Conservation (phyloP, 2,797 vertebrate genomes). For the Pyrrhura leucotis region DNA sequence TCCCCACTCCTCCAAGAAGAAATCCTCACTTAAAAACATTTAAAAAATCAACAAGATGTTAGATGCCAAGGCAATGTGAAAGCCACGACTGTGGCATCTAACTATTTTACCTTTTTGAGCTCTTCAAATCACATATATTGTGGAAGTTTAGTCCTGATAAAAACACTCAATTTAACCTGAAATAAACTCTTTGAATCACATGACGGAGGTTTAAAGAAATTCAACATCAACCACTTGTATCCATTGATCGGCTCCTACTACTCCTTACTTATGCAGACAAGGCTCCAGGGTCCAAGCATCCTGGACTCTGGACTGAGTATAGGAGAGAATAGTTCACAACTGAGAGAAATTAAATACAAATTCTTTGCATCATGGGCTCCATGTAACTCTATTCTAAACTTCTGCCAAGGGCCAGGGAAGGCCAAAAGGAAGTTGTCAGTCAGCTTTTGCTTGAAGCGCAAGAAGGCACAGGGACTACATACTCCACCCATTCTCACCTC, state of each 20-base stretch:
- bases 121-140: not conserved
- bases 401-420: not conserved
- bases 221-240: not conserved
- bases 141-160: not conserved
- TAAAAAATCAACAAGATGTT: not conserved
- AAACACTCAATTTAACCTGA: not conserved
- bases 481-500: not conserved
- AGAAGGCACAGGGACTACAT: fast-evolving
- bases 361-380: not conserved
- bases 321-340: not conserved
- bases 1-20: not conserved
- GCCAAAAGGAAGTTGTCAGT: not conserved
- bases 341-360: not conserved
- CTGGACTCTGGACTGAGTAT: not conserved
- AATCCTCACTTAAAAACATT: not conserved
- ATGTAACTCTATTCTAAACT: not conserved
- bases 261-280: not conserved
- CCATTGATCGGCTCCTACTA: not conserved
- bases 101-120: not conserved
- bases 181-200: not conserved
- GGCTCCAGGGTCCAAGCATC: not conserved
- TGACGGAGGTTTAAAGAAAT: not conserved
- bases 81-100: not conserved
- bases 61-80: not conserved
- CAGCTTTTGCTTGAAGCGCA: not conserved